phyloP scores from a whole-genome alignment of 2,113 vertebrate species.

The Marmota flaviventris region DNA sequence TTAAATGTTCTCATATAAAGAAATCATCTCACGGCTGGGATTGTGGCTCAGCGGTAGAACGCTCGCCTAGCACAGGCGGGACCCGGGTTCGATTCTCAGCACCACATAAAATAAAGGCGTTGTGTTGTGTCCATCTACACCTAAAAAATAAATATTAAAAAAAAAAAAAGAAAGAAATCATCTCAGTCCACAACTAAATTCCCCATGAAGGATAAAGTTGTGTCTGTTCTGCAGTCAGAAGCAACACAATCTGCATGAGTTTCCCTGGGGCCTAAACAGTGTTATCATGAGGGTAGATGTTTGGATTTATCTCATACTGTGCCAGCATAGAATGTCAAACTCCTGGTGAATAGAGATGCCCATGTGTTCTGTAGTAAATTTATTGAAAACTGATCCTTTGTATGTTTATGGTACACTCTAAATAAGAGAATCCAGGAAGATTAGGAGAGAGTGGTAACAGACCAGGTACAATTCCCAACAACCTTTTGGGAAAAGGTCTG shows the following conservation, averaged over 20 bases:
- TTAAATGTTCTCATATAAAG: background rate
- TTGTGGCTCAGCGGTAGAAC: too few relatives aligned
- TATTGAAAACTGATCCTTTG: background rate
- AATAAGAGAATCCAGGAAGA: background rate
- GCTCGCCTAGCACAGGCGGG: too few relatives aligned
- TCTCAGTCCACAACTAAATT: background rate
- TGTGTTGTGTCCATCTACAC: too few relatives aligned
- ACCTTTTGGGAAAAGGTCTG: background rate
- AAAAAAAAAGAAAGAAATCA: background rate
- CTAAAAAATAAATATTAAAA: too few relatives aligned
- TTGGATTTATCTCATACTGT: background rate
- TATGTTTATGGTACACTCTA: background rate
- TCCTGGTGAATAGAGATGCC: background rate
- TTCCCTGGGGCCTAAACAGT: background rate
- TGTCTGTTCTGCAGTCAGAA: background rate
- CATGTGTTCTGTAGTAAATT: background rate
- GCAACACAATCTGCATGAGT: rapidly evolving
- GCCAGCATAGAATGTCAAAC: background rate
- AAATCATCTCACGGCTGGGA: background rate
- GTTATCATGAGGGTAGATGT: background rate
- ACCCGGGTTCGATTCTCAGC: too few relatives aligned
- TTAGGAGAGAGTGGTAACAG: background rate
- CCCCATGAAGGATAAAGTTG: background rate
- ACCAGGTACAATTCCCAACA: background rate
- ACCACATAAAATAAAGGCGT: too few relatives aligned